Conservation (phyloP, 1,140 invertebrate species). For the Hermetia illucens region DNA sequence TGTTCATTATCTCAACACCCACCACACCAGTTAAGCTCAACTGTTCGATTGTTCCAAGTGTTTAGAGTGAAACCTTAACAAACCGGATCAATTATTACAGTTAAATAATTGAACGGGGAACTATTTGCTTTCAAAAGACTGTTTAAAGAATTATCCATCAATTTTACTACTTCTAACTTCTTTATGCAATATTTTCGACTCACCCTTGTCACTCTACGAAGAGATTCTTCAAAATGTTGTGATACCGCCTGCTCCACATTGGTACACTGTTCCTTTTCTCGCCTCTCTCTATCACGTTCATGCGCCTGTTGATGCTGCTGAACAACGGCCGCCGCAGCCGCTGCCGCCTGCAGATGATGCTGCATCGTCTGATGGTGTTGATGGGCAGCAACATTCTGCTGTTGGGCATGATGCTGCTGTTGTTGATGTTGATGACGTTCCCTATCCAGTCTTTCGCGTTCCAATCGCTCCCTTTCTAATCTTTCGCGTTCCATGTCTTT, state of each 20-base stretch:
- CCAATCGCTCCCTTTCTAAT: conserved; percentile 1
- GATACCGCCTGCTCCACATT: conserved; percentile 49
- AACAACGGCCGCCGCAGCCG: background rate
- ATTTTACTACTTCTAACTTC: too few species aligned
- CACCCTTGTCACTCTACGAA: conserved; percentile 57
- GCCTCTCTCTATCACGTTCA: conserved; percentile 27
- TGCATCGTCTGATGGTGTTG: background rate
- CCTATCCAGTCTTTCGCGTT: conserved; percentile 1
- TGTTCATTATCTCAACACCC: too few species aligned
- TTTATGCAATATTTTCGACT: conserved; percentile 21
- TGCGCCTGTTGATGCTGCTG: background rate
- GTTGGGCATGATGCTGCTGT: background rate
- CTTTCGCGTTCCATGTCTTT: conserved; percentile 5
- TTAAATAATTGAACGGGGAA: too few species aligned
- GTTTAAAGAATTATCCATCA: too few species aligned
- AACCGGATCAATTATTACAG: too few species aligned
- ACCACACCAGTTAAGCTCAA: too few species aligned
- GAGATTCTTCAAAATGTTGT: conserved; percentile 69
- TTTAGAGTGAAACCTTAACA: too few species aligned
- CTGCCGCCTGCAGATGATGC: background rate
- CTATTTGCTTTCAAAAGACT: too few species aligned
- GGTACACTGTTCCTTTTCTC: conserved; percentile 41
- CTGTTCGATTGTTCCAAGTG: too few species aligned
- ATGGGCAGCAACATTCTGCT: background rate
- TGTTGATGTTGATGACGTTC: conserved; percentile 4